Base-by-base conservation (phyloP, 2,888 invertebrate species). In the Polydrusus cervinus region DNA sequence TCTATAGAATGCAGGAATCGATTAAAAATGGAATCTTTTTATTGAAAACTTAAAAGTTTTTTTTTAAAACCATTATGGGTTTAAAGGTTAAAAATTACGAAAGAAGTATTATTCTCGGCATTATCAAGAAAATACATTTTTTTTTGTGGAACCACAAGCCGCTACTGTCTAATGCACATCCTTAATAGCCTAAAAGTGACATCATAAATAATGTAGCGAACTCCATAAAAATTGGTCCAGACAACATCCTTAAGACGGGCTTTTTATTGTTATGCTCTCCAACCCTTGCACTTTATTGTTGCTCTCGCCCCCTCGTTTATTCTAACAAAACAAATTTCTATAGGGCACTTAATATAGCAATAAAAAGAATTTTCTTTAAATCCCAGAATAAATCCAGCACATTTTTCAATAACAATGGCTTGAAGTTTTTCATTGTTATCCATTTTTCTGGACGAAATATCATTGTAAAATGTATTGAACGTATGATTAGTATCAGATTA, bases 321-420 rank as follows among this genome's bases (percentile, higher is more conserved):
- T 57, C n/a, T 14, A 25, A 16, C 51, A 62, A 38, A 18, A 53
- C 34, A 66, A 72, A 66, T 72, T 72, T 72, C 66, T 49, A 72
- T 66, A 72, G 66, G 65, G 14, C 34, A 38, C 66, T 53, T 66
- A 72, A 65, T 72, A 72, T 60, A 55, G 65, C 72, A 72, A 72
- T 72, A 72, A 72, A 72, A 66, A 14, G 60, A 72, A 66, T 72
- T 66, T 72, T 66, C 72, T 57, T 47, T 20, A 40, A 66, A 66
- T 45, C 57, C 43, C 18, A 30, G 66, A 72, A 66, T 66, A 72
- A 72, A 72, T 57, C 45, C 66, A 72, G 45, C 60, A 60, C 60
- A 60, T 34, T 13, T 47, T 55, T 18, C 43, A 14, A 25, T 47
- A 45, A 55, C 64, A 71, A 71, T 65, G 16, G 53, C 62, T 8